Base-by-base conservation (phyloP, 2,113 vertebrate genomes). In the Alligator sinensis region DNA sequence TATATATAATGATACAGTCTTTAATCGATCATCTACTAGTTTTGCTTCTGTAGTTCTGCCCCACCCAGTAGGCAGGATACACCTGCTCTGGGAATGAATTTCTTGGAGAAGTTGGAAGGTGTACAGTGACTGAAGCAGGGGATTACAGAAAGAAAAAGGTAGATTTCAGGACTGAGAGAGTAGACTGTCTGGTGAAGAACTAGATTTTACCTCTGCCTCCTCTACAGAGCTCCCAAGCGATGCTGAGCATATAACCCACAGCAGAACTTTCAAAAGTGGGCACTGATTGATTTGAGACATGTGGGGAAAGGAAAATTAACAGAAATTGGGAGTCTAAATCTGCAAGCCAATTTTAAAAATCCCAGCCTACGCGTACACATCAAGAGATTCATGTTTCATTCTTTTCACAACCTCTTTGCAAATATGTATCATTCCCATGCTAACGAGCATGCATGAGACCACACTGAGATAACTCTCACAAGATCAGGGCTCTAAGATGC, bases 401-500 rank as follows among this genome's bases (percentile, higher is more conserved):
- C 1, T 17, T 58, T 55, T 22, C 15, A 2, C 1, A 54, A 34
- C 27, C 77, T 9, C 34, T 9, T 47, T 74, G 34, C 21, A 25
- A 74, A 22, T 47, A 14, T 38, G 14, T 10, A 11, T 75, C 19
- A 63, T 24, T 38, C 66, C 27, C 86, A 57, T 21, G 22, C 24
- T 57, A 4, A 7, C 85, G 72, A 24, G n/a, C 28, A 30, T 70
- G 25, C 14, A 4, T 0, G 5, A 22, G 0, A 55, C 58, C n/a
- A 47, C 63, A 75, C 27, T 1, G 0, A 16, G 25, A 1, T 16
- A 34, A 47, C 24, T 47, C 70, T 22, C 12, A 7, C 2, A 55
- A 72, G 55, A 27, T 16, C 38, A 17, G n/a, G 74, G 55, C 54
- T 59, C 64, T 34, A 2, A 0, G 68, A 21, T 27, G 3, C 70